phyloP scores from a whole-genome alignment of 2,888 invertebrate genomes.

The Meteorus cinctellus region DNA sequence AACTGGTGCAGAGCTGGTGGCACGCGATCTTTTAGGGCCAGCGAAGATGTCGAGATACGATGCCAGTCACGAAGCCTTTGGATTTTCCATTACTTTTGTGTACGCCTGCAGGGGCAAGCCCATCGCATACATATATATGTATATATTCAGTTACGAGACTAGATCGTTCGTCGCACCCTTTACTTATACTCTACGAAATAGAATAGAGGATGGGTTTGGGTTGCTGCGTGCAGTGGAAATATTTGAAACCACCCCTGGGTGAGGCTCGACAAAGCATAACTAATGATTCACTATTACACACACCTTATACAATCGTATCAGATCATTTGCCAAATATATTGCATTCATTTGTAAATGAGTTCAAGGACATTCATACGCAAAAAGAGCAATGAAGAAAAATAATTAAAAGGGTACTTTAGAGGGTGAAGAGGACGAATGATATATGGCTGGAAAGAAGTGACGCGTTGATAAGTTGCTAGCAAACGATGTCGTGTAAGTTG shows the following conservation, averaged over 20 bases:
- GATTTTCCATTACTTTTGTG: constrained; percentile 50
- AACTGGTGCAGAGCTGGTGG: constrained; percentile 65
- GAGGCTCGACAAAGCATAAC: constrained; percentile 31
- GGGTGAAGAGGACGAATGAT: not conserved
- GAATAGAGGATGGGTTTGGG: constrained; percentile 27
- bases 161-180: constrained; percentile 42
- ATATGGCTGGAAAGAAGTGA: constrained; percentile 14
- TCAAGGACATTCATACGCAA: constrained; percentile 34
- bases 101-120: constrained; percentile 31
- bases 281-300: constrained; percentile 26
- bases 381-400: constrained; percentile 10
- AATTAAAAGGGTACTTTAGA: constrained; percentile 17
- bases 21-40: constrained; percentile 69
- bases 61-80: constrained; percentile 67
- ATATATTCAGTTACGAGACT: constrained; percentile 12
- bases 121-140: constrained; percentile 4
- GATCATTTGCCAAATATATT: constrained; percentile 19
- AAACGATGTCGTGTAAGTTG: constrained; percentile 28
- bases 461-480: constrained; percentile 1
- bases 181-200: constrained; percentile 7
- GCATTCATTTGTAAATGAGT: constrained; percentile 40
- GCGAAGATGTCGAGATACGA: constrained; percentile 68
- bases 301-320: constrained; percentile 29
- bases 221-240: not conserved
- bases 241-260: not conserved